Percentiles rank a stretch among this genome's conserved stretches.
These are phyloP conservation scores for Dendrolimus punctatus DNA, from an alignment of 1,140 invertebrate genomes.

Conservation along the genomic window DNA sequence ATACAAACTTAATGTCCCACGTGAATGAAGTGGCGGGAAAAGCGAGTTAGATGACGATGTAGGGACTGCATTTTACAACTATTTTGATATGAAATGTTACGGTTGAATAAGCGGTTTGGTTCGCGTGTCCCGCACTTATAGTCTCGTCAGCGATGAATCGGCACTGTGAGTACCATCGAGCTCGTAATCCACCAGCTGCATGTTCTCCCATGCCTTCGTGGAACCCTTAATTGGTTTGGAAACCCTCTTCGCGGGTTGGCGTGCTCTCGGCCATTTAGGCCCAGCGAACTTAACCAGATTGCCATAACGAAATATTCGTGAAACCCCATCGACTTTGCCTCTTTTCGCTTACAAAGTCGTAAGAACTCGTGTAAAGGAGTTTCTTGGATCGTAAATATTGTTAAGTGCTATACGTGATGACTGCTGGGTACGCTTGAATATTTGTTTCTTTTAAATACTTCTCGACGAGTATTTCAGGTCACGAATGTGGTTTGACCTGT, in stretches of 20 bases:
- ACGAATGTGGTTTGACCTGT: conserved; percentile 13
- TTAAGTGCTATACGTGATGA: conserved; percentile 44
- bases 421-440: conserved; percentile 20
- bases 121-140: conserved; percentile 51
- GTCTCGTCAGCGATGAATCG: conserved; percentile 37
- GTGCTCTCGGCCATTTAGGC: conserved; percentile 57
- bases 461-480: conserved; percentile 18
- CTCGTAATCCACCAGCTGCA: conserved; percentile 61
- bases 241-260: conserved; percentile 63
- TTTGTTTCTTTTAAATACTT: conserved; percentile 17
- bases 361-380: conserved; percentile 31
- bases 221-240: conserved; percentile 68
- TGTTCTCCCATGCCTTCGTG: conserved; percentile 60
- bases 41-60: too few relatives aligned
- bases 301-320: conserved; percentile 58
- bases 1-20: too few relatives aligned
- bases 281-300: conserved; percentile 63
- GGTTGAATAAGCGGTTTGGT: conserved; percentile 24
- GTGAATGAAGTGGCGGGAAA: too few relatives aligned
- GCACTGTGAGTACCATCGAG: conserved; percentile 60
- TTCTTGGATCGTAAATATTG: conserved; percentile 34
- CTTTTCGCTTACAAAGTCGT: conserved; percentile 27
- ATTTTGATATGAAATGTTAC: conserved; percentile 6
- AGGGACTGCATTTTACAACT: too few relatives aligned
- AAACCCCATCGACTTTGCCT: conserved; percentile 51